These are phyloP conservation scores for Clitarchus hookeri DNA, from an alignment of 2,888 invertebrate species.

Conservation along the genomic window DNA sequence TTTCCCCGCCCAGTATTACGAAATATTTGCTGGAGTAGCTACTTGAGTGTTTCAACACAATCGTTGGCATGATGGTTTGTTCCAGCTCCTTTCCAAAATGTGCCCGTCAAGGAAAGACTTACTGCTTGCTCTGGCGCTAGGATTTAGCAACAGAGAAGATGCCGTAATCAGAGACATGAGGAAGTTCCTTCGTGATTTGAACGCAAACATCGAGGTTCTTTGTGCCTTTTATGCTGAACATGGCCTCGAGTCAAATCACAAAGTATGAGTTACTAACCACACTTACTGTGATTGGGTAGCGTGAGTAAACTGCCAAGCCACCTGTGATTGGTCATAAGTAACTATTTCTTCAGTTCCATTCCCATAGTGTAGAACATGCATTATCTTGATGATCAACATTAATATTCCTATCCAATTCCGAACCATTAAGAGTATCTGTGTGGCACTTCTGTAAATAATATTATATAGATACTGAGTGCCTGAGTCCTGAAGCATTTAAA, in stretches of 20 bases:
- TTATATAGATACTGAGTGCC: neutral
- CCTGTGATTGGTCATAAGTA: neutral
- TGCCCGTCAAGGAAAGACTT: constrained; percentile 65
- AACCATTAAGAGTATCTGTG: too few relatives aligned
- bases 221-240: constrained; percentile 64
- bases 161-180: constrained; percentile 53
- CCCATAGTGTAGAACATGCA: too few relatives aligned
- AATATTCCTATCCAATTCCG: too few relatives aligned
- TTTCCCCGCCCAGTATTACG: too few relatives aligned
- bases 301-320: neutral
- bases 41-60: too few relatives aligned
- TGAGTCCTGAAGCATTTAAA: neutral
- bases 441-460: neutral
- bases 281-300: neutral
- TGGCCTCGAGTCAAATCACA: constrained; percentile 58
- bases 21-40: too few relatives aligned
- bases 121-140: constrained; percentile 58
- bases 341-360: neutral
- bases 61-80: constrained; percentile 42
- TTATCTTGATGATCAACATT: too few relatives aligned
- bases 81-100: constrained; percentile 67
- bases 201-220: constrained; percentile 62
- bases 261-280: constrained; percentile 48
- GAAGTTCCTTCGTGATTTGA: constrained; percentile 60
- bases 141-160: constrained; percentile 51